These are phyloP conservation scores for Prosapia bicincta DNA, from an alignment of 2,888 invertebrate genomes.

Conservation along the genomic window DNA sequence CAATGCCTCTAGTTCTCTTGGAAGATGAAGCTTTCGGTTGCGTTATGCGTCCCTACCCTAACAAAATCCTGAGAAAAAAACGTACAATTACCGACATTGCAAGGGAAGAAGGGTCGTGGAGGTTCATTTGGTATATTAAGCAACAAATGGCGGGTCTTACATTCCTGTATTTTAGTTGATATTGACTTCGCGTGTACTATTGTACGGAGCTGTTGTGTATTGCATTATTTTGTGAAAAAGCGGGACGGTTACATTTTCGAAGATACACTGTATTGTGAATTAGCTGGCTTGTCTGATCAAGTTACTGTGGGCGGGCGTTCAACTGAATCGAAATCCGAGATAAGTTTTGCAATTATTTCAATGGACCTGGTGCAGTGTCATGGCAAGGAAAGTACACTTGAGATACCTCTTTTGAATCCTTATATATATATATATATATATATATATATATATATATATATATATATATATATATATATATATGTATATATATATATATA, in stretches of 20 bases:
- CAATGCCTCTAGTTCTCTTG: neutral
- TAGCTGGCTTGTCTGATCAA: neutral
- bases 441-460: too few relatives aligned
- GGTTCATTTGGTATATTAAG: neutral
- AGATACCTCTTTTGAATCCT: too few relatives aligned
- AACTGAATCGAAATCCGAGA: neutral
- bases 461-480: too few relatives aligned
- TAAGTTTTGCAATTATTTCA: neutral
- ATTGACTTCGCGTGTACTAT: neutral
- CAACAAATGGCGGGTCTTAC: neutral
- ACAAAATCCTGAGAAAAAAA: neutral
- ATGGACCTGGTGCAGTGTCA: neutral
- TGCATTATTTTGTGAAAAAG: neutral
- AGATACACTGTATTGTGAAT: neutral
- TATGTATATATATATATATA: too few relatives aligned
- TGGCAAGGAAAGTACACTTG: neutral
- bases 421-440: too few relatives aligned
- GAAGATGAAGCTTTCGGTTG: constrained; percentile 4
- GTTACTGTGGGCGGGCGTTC: neutral
- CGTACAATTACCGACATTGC: neutral
- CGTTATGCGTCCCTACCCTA: neutral
- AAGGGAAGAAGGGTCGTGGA: neutral
- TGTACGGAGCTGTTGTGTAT: neutral
- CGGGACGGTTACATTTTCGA: neutral
- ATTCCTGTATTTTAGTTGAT: neutral